These are phyloP conservation scores for Tenthredo distinguenda DNA, from an alignment of 2,888 invertebrate species.

Conservation along the genomic window DNA sequence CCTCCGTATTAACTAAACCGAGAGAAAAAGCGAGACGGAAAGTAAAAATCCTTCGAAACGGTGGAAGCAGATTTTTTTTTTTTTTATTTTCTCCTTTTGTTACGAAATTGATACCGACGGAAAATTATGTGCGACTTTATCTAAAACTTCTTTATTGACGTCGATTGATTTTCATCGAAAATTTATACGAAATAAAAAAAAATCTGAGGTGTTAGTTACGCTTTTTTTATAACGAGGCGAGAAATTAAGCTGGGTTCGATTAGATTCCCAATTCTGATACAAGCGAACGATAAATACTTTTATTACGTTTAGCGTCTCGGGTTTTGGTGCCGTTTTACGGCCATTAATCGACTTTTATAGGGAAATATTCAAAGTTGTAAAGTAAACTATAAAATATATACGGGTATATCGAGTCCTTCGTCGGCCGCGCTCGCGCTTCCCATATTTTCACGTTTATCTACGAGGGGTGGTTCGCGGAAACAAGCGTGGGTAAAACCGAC, in stretches of 20 bases:
- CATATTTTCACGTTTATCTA: conserved; percentile 31
- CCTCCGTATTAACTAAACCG: not conserved
- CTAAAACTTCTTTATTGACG: not conserved
- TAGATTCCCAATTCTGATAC: conserved; percentile 27
- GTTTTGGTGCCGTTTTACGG: conserved; percentile 37
- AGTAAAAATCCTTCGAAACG: not conserved
- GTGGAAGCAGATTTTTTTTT: not conserved
- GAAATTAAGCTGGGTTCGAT: conserved; percentile 39
- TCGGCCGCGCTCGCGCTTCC: not conserved
- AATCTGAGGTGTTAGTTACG: not conserved
- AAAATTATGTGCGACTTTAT: not conserved
- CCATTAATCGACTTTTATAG: conserved; percentile 49
- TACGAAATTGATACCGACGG: not conserved
- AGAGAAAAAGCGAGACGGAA: conserved; percentile 18
- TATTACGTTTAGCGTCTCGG: conserved; percentile 25
- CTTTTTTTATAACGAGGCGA: conserved; percentile 4
- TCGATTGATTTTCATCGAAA: not conserved
- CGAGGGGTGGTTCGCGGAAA: conserved; percentile 10
- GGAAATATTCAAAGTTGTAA: conserved; percentile 50
- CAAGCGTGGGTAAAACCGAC: conserved; percentile 31
- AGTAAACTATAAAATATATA: conserved; percentile 43
- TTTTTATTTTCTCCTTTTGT: no score
- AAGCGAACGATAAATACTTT: conserved; percentile 42
- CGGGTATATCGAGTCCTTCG: conserved; percentile 3
- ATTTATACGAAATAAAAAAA: not conserved